Conservation (phyloP, 1,140 invertebrate species). For the Cherax destructor region DNA sequence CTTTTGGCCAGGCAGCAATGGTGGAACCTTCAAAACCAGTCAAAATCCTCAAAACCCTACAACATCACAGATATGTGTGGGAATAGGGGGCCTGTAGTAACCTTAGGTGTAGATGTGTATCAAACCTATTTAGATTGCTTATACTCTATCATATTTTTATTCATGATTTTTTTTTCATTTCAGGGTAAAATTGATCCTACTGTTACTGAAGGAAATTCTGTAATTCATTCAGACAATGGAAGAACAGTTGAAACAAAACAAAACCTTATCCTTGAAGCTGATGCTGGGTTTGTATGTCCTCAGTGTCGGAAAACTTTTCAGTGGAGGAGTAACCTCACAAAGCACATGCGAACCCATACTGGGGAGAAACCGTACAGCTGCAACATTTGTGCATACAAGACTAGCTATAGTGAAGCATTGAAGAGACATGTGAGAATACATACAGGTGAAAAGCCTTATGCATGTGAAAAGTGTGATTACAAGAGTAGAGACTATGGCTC, state of each 20-base stretch:
- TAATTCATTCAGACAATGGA: background rate
- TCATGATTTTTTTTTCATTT: background rate
- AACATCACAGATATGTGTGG: too few relatives aligned
- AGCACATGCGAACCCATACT: slow-evolving; percentile 57
- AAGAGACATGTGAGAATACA: slow-evolving; percentile 56
- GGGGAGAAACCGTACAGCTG: slow-evolving; percentile 57
- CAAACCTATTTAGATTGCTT: too few relatives aligned
- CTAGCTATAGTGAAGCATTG: slow-evolving; percentile 57
- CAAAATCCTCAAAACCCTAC: too few relatives aligned
- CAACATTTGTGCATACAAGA: slow-evolving; percentile 43
- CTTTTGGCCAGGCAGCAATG: too few relatives aligned
- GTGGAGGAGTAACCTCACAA: slow-evolving; percentile 58
- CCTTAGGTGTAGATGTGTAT: too few relatives aligned
- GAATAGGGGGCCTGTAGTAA: too few relatives aligned
- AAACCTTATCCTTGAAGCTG: background rate
- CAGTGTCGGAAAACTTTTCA: slow-evolving; percentile 45
- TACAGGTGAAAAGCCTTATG: slow-evolving; percentile 51
- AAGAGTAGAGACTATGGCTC: slow-evolving; percentile 52
- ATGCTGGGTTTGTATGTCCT: slow-evolving; percentile 20
- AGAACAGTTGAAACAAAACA: background rate
- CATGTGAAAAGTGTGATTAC: slow-evolving; percentile 59
- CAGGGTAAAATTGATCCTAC: background rate
- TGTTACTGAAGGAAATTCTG: background rate
- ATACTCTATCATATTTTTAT: too few relatives aligned
- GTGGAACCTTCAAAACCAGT: too few relatives aligned